Evolutionary conservation across 2,888 invertebrate species (phyloP).

Genomic region (Acleris literana): DNA sequence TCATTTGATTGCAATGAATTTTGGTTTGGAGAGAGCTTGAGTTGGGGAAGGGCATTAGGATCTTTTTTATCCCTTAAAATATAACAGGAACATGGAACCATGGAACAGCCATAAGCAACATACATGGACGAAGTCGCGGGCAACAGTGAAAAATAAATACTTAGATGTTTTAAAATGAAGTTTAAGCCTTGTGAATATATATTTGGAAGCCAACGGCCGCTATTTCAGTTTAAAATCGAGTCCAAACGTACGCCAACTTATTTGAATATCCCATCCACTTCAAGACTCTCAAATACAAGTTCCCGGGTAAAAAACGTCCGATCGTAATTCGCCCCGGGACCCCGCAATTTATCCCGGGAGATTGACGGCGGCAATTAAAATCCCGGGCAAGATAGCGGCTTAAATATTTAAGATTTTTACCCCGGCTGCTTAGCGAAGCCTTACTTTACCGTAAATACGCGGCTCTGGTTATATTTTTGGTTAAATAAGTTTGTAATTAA

Average conservation of each 20-base stretch:
- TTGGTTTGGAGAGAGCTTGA: no score
- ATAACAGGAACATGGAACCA: no score
- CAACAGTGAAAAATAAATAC: no score
- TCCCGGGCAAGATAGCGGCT: conserved; percentile 27
- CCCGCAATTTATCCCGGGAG: conserved; percentile 28
- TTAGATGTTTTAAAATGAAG: no score
- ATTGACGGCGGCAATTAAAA: conserved; percentile 36
- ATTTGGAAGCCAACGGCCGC: no score
- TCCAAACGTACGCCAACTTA: background rate
- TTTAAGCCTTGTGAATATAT: no score
- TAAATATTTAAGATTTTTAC: conserved; percentile 33
- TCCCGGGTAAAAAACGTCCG: conserved; percentile 24
- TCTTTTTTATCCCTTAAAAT: no score
- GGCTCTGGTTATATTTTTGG: conserved; percentile 4
- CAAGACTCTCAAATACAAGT: conserved; percentile 26
- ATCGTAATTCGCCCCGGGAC: conserved; percentile 26
- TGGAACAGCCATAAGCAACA: no score
- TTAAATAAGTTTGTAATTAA: background rate
- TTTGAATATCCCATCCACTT: conserved; percentile 7
- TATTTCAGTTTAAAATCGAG: no score
- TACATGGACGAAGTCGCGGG: no score
- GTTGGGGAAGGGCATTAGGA: no score
- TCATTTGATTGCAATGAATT: no score
- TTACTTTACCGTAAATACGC: conserved; percentile 33
- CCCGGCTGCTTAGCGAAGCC: conserved; percentile 21